Conservation (phyloP, 2,113 vertebrate genomes). For the Crotalus helleri region DNA sequence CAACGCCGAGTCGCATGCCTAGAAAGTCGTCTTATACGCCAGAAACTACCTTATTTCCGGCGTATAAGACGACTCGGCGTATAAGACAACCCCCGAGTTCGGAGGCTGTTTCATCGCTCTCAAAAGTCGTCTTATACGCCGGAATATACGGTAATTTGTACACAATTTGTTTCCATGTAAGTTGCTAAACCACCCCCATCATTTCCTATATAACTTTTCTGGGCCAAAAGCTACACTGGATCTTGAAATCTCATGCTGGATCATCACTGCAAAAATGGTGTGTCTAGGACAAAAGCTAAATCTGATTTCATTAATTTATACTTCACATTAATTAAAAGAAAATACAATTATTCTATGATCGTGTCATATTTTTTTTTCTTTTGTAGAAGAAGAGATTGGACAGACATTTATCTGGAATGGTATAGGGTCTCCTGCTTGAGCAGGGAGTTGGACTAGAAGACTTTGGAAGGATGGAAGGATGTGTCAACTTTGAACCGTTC, state of each 20-base stretch:
- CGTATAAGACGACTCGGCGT: too few relatives aligned
- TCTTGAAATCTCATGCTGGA: background rate
- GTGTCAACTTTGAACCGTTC: too few relatives aligned
- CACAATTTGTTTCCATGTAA: rapidly evolving
- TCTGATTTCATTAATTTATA: background rate
- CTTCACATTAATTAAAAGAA: background rate
- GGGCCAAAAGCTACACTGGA: background rate
- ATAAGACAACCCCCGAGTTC: too few relatives aligned
- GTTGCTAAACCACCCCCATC: background rate
- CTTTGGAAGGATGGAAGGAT: background rate
- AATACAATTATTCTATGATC: background rate
- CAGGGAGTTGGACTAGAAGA: background rate
- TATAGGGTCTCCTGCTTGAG: background rate
- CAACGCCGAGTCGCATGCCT: too few relatives aligned
- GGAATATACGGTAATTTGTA: too few relatives aligned
- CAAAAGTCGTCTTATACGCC: too few relatives aligned
- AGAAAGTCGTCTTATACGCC: too few relatives aligned
- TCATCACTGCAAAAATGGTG: background rate
- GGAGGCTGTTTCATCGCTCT: too few relatives aligned
- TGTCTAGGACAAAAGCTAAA: background rate
- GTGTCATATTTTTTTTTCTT: background rate
- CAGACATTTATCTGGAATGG: background rate
- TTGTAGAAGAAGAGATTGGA: background rate
- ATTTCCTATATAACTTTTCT: background rate
- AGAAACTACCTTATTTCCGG: too few relatives aligned